Conservation (phyloP, 2,888 invertebrate genomes). For the Aelia acuminata region DNA sequence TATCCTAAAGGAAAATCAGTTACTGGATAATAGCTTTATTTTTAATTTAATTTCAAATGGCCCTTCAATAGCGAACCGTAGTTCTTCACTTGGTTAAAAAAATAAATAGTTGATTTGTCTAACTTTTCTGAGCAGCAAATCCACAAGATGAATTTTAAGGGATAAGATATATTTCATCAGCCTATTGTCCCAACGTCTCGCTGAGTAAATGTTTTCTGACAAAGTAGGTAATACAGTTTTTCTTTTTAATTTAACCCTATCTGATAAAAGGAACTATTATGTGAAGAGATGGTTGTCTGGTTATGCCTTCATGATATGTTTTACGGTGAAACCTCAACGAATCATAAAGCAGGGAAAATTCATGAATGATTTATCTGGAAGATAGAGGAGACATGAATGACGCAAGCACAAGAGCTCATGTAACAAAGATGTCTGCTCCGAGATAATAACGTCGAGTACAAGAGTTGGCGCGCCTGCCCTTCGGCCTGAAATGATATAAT, state of each 20-base stretch:
- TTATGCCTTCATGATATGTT: not conserved
- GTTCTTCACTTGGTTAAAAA: too few relatives aligned
- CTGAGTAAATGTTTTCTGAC: too few relatives aligned
- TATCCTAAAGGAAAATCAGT: too few relatives aligned
- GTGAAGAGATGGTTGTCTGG: not conserved
- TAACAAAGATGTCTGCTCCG: not conserved
- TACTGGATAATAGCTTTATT: too few relatives aligned
- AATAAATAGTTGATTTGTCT: too few relatives aligned
- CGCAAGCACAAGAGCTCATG: not conserved
- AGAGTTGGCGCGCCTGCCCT: not conserved
- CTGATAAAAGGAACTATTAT: not conserved
- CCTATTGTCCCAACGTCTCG: too few relatives aligned
- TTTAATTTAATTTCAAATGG: too few relatives aligned
- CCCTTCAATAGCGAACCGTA: too few relatives aligned
- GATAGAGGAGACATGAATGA: not conserved
- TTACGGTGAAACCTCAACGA: conserved; percentile 18
- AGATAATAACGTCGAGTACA: not conserved
- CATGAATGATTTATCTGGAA: conserved; percentile 33
- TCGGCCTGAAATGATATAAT: not conserved
- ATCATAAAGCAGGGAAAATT: conserved; percentile 11
- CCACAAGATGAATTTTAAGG: too few relatives aligned
- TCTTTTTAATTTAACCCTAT: not conserved
- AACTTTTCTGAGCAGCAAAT: too few relatives aligned
- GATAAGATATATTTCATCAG: too few relatives aligned
- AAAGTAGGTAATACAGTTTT: too few relatives aligned